Evolutionary conservation across 2,113 vertebrate species (phyloP).

Genomic region (Notarius quadriscutis): DNA sequence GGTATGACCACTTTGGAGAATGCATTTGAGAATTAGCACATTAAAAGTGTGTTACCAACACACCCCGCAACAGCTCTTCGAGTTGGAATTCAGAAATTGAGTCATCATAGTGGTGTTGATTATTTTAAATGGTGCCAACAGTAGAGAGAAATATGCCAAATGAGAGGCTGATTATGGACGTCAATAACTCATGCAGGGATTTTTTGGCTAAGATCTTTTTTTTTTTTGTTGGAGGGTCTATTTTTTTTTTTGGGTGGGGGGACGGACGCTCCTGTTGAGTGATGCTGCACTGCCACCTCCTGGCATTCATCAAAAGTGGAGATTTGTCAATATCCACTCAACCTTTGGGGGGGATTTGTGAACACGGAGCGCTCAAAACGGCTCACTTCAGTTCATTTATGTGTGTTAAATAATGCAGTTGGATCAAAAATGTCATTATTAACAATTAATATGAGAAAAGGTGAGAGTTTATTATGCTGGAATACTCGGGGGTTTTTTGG

Average conservation of each 20-base stretch:
- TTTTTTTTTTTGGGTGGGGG: background rate
- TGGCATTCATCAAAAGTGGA: constrained; percentile 51
- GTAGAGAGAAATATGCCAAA: constrained; percentile 53
- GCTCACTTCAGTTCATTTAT: background rate
- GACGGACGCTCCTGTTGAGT: constrained; percentile 51
- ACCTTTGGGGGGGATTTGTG: constrained; percentile 29
- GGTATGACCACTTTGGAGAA: constrained; percentile 51
- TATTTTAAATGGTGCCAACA: constrained; percentile 57
- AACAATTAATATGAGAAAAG: background rate
- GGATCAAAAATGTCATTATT: background rate
- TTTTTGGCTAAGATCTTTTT: constrained; percentile 55
- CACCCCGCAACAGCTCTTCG: constrained; percentile 52
- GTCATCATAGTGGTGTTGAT: constrained; percentile 57
- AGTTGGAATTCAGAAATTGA: constrained; percentile 56
- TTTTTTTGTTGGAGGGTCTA: background rate
- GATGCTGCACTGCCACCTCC: constrained; percentile 77
- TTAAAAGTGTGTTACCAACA: constrained; percentile 59
- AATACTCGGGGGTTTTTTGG: no score
- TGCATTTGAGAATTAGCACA: constrained; percentile 58
- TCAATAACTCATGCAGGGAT: constrained; percentile 54
- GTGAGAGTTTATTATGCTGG: background rate
- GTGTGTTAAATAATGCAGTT: background rate
- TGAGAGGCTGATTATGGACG: constrained; percentile 55
- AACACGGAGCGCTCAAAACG: constrained; percentile 2
- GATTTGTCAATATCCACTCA: constrained; percentile 22